Conservation (phyloP, 2,113 vertebrate genomes). For the Asarcornis scutulata region DNA sequence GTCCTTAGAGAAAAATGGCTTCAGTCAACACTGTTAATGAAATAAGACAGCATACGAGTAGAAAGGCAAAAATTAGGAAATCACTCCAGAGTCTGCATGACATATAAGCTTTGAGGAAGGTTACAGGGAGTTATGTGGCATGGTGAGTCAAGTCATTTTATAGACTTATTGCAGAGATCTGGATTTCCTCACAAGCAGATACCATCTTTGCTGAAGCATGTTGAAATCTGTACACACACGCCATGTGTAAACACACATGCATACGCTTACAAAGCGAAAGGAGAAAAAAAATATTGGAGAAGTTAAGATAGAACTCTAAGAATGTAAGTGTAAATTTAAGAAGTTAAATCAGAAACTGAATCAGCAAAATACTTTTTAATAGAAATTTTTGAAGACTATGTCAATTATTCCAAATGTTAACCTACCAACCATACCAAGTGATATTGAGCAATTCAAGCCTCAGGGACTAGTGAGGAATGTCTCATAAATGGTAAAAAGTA, state of each 20-base stretch:
- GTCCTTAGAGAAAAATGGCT: background rate
- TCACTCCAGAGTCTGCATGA: background rate
- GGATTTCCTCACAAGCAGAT: background rate
- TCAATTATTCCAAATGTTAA: background rate
- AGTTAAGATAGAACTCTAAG: background rate
- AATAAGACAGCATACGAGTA: background rate
- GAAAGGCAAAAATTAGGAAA: background rate
- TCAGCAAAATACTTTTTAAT: background rate
- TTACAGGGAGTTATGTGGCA: background rate
- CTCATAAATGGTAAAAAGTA: background rate
- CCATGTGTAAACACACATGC: rapidly evolving
- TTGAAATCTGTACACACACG: background rate
- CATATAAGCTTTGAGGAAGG: background rate
- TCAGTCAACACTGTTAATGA: background rate
- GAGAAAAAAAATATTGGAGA: background rate
- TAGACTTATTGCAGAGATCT: background rate
- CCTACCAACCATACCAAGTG: background rate
- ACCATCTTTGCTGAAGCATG: background rate
- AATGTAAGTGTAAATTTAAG: background rate
- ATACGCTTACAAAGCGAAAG: background rate
- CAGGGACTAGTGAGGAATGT: background rate
- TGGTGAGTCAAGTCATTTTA: background rate
- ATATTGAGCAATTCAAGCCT: background rate
- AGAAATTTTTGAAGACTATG: background rate
- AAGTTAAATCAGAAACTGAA: background rate